Evolutionary conservation across 2,888 invertebrate genomes (phyloP).

Genomic region (Drosophila antonietae): DNA sequence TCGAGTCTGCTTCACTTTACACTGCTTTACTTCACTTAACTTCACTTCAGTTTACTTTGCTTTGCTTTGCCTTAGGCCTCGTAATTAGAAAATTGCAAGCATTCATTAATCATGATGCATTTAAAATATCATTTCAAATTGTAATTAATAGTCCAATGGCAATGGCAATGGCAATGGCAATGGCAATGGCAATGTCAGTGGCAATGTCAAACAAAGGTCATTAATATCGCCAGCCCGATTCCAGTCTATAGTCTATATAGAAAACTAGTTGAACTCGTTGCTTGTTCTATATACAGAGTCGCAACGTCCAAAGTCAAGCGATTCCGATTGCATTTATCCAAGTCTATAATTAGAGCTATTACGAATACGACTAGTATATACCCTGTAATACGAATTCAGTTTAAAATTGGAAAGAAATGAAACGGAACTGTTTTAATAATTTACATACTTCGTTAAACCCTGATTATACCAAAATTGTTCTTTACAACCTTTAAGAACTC

Average conservation of each 20-base stretch:
- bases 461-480: too few species aligned
- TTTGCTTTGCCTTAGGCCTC: conserved; percentile 6
- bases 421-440: neutral
- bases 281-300: conserved; percentile 25
- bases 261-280: neutral
- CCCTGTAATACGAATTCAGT: neutral
- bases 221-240: conserved; percentile 47
- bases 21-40: neutral
- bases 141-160: conserved; percentile 72
- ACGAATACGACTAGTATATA: neutral
- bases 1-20: neutral
- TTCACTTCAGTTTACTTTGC: neutral
- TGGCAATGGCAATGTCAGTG: conserved; percentile 52
- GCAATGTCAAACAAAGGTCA: conserved; percentile 76
- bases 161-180: conserved; percentile 64
- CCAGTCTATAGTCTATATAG: conserved; percentile 23
- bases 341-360: conserved; percentile 39
- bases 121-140: conserved; percentile 74
- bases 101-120: conserved; percentile 71
- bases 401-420: neutral
- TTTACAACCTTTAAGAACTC: too few species aligned
- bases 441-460: too few species aligned
- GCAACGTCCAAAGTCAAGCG: conserved; percentile 56
- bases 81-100: conserved; percentile 74
- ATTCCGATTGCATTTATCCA: conserved; percentile 50